Evolutionary conservation across 2,888 invertebrate genomes (phyloP).

Genomic region (Drosophila maculinotata): DNA sequence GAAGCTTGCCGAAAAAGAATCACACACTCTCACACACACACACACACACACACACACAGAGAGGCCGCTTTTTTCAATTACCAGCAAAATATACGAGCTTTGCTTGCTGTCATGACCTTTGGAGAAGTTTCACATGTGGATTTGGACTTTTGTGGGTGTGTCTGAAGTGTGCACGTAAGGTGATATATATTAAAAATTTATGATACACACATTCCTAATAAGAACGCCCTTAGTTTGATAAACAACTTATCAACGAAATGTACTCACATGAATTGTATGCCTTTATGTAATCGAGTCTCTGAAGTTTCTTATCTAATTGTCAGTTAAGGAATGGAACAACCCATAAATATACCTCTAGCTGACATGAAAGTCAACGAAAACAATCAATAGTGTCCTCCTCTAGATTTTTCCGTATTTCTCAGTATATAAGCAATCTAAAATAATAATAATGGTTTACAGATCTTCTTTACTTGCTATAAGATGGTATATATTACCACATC

Average conservation of each 20-base stretch:
- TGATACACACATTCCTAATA: slow-evolving; percentile 52
- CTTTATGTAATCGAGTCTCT: slow-evolving; percentile 12
- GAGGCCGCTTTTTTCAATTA: slow-evolving; percentile 74
- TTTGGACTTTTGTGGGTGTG: slow-evolving; percentile 5
- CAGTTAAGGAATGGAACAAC: not conserved
- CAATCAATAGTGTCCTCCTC: not conserved
- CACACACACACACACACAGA: slow-evolving; percentile 16
- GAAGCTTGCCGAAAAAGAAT: slow-evolving; percentile 51
- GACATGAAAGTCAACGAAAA: not conserved
- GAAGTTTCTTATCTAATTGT: slow-evolving; percentile 1
- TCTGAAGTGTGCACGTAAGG: slow-evolving; percentile 49
- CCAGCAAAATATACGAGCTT: slow-evolving; percentile 71
- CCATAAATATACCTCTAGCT: not conserved
- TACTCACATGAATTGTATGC: slow-evolving; percentile 36
- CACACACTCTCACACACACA: slow-evolving; percentile 13
- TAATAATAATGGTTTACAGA: not conserved
- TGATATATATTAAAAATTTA: slow-evolving; percentile 74
- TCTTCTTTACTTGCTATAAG: not conserved
- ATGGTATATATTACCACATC: too few species aligned
- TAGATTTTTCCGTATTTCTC: too few species aligned
- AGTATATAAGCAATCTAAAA: not conserved
- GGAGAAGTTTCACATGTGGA: slow-evolving; percentile 56
- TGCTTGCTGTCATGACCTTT: slow-evolving; percentile 75
- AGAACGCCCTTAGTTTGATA: slow-evolving; percentile 43
- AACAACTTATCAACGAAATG: slow-evolving; percentile 47